Conservation (phyloP, 1,140 invertebrate genomes). For the Achatina immaculata region DNA sequence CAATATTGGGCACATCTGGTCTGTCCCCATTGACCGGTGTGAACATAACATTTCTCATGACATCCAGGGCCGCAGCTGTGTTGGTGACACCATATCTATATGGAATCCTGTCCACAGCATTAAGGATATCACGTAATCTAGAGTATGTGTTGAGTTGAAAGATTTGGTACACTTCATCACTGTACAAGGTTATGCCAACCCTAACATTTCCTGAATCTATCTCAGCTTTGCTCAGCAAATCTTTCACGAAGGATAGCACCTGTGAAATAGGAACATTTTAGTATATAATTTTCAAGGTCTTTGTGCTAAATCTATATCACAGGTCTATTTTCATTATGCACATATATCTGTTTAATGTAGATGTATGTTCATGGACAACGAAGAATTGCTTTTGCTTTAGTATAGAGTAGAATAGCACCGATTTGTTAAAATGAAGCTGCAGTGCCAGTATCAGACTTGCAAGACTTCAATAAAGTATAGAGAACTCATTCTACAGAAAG, state of each 20-base stretch:
- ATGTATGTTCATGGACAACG: no score
- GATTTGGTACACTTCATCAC: conserved; percentile 42
- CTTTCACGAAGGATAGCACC: conserved; percentile 48
- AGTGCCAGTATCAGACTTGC: no score
- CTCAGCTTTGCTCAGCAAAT: conserved; percentile 48
- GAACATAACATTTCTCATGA: conserved; percentile 47
- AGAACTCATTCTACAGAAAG: no score
- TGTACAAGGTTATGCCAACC: conserved; percentile 56
- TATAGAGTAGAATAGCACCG: no score
- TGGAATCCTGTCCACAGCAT: conserved; percentile 49
- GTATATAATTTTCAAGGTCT: background rate
- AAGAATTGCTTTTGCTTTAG: no score
- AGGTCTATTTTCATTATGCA: no score
- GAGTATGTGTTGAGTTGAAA: conserved; percentile 52
- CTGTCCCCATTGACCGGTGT: conserved; percentile 48
- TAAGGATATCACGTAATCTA: conserved; percentile 44
- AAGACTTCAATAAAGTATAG: no score
- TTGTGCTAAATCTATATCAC: no score
- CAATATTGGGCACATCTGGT: conserved; percentile 43
- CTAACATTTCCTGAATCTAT: conserved; percentile 56
- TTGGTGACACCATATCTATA: conserved; percentile 56
- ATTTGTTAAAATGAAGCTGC: no score
- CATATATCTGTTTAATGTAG: no score
- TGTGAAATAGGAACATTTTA: conserved; percentile 22
- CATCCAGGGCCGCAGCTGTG: conserved; percentile 53